A percentile compares a stretch with the other conserved stretches of the same genome.
phyloP scores from a whole-genome alignment of 2,113 vertebrate genomes.

The Cichladusa arquata region DNA sequence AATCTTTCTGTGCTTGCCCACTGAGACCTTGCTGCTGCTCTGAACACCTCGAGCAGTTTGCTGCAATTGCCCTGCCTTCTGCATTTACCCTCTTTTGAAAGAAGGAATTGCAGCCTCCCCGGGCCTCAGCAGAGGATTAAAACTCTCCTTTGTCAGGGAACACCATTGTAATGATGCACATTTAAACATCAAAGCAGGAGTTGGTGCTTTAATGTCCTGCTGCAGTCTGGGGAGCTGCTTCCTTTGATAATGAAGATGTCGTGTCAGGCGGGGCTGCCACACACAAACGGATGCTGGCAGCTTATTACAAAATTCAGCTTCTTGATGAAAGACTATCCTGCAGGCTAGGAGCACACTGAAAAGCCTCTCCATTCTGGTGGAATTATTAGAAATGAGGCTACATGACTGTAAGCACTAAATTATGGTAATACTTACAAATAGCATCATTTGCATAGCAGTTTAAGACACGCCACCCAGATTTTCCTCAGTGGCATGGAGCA shows the following conservation, averaged over 20 bases:
- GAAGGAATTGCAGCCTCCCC: not conserved
- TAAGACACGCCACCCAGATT: constrained; percentile 68
- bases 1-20: not conserved
- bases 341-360: constrained; percentile 81
- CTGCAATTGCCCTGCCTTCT: constrained; percentile 10
- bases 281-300: constrained; percentile 78
- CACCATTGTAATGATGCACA: constrained; percentile 39
- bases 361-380: constrained; percentile 75
- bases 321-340: constrained; percentile 85
- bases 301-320: constrained; percentile 84
- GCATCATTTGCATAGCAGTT: constrained; percentile 84
- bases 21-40: not conserved
- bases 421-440: constrained; percentile 86
- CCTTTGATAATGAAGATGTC: constrained; percentile 80
- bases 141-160: constrained; percentile 68
- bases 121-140: constrained; percentile 47
- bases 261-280: constrained; percentile 72
- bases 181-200: constrained; percentile 75
- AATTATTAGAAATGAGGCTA: constrained; percentile 81
- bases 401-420: constrained; percentile 85
- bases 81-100: not conserved
- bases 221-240: constrained; percentile 72
- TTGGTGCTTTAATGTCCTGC: constrained; percentile 79
- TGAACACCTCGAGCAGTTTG: not conserved
- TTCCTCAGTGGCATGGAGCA: constrained; percentile 66